phyloP scores from a whole-genome alignment of 2,797 vertebrate genomes.

The Phoxinus dragarum region DNA sequence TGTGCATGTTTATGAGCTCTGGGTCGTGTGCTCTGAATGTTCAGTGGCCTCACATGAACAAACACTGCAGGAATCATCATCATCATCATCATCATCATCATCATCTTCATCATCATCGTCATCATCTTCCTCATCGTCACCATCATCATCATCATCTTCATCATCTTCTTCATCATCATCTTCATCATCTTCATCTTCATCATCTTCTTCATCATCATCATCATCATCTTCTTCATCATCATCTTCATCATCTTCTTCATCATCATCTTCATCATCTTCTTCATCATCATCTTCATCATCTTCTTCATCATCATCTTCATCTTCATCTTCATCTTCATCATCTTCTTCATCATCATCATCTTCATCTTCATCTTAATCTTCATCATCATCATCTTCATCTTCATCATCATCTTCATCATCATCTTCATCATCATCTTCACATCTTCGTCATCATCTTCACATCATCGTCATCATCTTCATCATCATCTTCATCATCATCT shows the following conservation, averaged over 20 bases:
- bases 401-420: too few species aligned
- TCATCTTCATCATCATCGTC: too few species aligned
- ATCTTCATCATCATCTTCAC: neutral
- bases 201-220: neutral
- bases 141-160: neutral
- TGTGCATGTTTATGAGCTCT: slow-evolving; percentile 24
- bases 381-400: too few species aligned
- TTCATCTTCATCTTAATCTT: too few species aligned
- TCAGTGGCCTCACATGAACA: neutral
- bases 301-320: too few species aligned
- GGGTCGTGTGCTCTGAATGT: neutral
- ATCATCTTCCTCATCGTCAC: neutral
- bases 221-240: neutral
- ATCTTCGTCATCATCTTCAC: neutral
- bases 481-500: too few species aligned
- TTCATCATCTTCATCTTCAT: too few species aligned
- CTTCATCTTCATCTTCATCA: too few species aligned
- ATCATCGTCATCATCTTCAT: neutral
- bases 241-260: too few species aligned
- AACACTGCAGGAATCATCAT: neutral
- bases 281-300: too few species aligned
- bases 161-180: neutral
- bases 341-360: too few species aligned
- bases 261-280: neutral
- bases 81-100: too few species aligned